Evolutionary conservation across 2,113 vertebrate genomes (phyloP).

Genomic region (Agelaius phoeniceus): DNA sequence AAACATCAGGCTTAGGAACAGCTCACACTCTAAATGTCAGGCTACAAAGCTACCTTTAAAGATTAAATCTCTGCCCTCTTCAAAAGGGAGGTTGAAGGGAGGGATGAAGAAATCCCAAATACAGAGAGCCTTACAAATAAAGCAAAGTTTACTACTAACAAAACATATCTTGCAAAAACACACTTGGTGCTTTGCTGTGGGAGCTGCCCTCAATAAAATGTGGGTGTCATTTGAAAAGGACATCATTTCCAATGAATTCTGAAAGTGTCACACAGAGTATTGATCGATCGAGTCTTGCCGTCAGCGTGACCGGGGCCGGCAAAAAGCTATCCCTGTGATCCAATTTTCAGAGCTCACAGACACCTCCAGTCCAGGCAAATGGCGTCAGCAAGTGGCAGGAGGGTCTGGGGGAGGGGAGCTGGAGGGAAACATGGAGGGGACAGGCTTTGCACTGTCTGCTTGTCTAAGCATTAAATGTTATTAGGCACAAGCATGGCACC

Average conservation of each 20-base stretch:
- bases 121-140: constrained; percentile 55
- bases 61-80: constrained; percentile 66
- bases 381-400: constrained; percentile 70
- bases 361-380: constrained; percentile 80
- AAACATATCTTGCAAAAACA: constrained; percentile 67
- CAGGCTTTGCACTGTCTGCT: not conserved
- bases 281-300: constrained; percentile 88
- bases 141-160: constrained; percentile 63
- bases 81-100: constrained; percentile 46
- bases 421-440: not conserved
- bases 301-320: constrained; percentile 81
- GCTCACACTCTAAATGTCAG: constrained; percentile 71
- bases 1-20: constrained; percentile 49
- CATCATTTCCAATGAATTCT: constrained; percentile 80
- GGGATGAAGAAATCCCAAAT: constrained; percentile 44
- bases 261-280: constrained; percentile 82
- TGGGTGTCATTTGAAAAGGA: constrained; percentile 79
- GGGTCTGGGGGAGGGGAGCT: not conserved
- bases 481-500: constrained; percentile 6
- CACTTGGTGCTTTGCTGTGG: constrained; percentile 55
- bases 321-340: constrained; percentile 88
- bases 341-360: constrained; percentile 90
- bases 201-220: constrained; percentile 72
- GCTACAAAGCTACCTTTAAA: constrained; percentile 68
- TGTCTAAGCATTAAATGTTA: constrained; percentile 1